A percentile compares a stretch with the other conserved stretches of the same genome.
phyloP scores from a whole-genome alignment of 2,113 vertebrate species.

The Phoenicopterus ruber region DNA sequence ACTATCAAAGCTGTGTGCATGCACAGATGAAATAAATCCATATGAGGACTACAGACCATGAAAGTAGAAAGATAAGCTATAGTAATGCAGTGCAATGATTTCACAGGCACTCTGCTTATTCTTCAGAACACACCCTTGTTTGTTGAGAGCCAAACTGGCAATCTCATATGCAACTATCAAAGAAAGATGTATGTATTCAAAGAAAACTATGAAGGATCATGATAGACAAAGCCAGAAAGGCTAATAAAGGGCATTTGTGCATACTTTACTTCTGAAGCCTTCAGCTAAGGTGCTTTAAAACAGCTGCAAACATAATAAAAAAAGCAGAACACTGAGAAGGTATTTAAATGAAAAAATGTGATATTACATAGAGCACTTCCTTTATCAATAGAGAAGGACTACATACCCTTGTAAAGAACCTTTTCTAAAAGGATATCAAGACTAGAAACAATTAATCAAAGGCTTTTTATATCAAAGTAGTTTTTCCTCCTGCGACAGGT shows the following conservation, averaged over 20 bases:
- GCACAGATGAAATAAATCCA: slow-evolving; percentile 37
- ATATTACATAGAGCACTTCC: background rate
- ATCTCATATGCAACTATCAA: background rate
- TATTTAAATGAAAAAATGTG: background rate
- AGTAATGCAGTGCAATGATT: background rate
- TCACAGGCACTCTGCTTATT: background rate
- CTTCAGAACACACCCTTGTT: slow-evolving; percentile 1
- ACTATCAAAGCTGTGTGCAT: background rate
- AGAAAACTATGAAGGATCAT: background rate
- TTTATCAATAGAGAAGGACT: background rate
- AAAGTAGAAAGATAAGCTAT: slow-evolving; percentile 13
- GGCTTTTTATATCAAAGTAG: background rate
- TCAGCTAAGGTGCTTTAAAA: background rate
- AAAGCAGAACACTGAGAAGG: background rate
- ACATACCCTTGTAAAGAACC: background rate
- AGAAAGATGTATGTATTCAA: background rate
- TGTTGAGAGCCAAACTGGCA: background rate
- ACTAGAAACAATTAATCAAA: background rate
- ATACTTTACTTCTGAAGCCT: background rate
- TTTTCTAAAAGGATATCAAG: background rate
- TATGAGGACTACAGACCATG: background rate
- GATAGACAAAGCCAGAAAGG: background rate
- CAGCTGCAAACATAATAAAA: background rate
- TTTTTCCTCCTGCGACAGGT: background rate
- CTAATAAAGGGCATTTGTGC: background rate